Conservation (phyloP, 2,113 vertebrate species). For the Xyliphius kryptos region DNA sequence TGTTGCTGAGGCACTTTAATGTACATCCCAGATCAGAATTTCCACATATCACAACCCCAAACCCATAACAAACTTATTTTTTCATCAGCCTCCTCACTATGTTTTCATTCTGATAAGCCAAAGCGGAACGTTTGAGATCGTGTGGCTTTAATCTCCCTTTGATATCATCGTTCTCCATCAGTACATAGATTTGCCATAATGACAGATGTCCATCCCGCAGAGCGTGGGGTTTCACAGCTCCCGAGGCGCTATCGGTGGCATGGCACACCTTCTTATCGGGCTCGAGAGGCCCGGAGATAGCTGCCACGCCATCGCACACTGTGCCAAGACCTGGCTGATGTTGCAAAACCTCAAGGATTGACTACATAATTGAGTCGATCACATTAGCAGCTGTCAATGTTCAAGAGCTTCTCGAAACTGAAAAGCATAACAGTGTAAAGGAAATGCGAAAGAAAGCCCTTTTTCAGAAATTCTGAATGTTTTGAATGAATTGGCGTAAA, state of each 20-base stretch:
- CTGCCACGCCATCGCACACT: slow-evolving; percentile 48
- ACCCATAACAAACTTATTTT: slow-evolving; percentile 45
- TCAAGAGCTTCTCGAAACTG: too few species aligned
- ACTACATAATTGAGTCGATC: too few species aligned
- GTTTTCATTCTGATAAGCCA: slow-evolving; percentile 49
- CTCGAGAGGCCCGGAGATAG: slow-evolving; percentile 48
- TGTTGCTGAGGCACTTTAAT: slow-evolving; percentile 14
- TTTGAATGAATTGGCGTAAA: too few species aligned
- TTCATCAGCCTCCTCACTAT: slow-evolving; percentile 52
- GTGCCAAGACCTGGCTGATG: slow-evolving; percentile 36
- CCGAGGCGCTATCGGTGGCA: slow-evolving; percentile 51
- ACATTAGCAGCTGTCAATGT: too few species aligned
- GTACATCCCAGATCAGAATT: slow-evolving; percentile 15
- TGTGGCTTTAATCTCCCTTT: slow-evolving; percentile 44
- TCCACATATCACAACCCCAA: slow-evolving; percentile 33
- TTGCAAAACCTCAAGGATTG: slow-evolving; percentile 50
- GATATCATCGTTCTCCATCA: slow-evolving; percentile 54
- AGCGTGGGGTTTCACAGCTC: slow-evolving; percentile 69
- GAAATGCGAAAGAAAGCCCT: too few species aligned
- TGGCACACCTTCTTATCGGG: slow-evolving; percentile 36
- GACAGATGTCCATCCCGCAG: slow-evolving; percentile 53
- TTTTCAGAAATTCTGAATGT: too few species aligned
- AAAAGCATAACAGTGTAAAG: too few species aligned
- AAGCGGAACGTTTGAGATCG: slow-evolving; percentile 57
- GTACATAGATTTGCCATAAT: slow-evolving; percentile 58